phyloP scores from a whole-genome alignment of 1,140 invertebrate species.

The Brachionus asplanchnoidis region DNA sequence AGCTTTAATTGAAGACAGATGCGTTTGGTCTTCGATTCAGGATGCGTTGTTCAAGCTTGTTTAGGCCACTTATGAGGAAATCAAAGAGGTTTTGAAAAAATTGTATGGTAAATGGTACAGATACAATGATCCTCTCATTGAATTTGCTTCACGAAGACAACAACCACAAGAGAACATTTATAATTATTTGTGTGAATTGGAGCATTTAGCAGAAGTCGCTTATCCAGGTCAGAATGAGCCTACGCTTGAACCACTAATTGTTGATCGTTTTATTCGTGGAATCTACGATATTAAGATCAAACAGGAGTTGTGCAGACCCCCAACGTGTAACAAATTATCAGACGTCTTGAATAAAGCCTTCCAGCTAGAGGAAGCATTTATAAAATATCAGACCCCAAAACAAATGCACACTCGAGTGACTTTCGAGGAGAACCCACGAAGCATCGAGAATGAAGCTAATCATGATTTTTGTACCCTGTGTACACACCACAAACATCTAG shows the following conservation, averaged over 20 bases:
- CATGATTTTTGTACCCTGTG: neutral
- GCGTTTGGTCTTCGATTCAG: too few relatives aligned
- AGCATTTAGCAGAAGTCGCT: neutral
- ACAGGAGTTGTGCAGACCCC: conserved; percentile 4
- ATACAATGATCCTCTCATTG: conserved; percentile 14
- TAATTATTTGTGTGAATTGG: neutral
- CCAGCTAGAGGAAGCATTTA: conserved; percentile 1
- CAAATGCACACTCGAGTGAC: neutral
- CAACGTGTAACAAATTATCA: neutral
- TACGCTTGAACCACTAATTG: neutral
- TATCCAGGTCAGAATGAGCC: neutral
- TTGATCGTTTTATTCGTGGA: neutral
- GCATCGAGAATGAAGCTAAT: neutral
- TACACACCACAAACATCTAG: neutral
- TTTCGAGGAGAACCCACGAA: neutral
- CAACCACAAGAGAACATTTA: conserved; percentile 8
- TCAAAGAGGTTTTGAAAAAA: too few relatives aligned
- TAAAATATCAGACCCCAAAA: neutral
- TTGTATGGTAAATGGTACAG: neutral
- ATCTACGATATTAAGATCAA: conserved; percentile 18
- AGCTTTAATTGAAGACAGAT: too few relatives aligned
- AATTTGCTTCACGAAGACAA: neutral
- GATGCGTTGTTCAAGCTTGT: too few relatives aligned
- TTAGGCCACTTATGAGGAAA: neutral
- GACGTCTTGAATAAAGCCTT: neutral